Evolutionary conservation across 2,113 vertebrate genomes (phyloP), one percentile per base, ranked within the genome.

Genomic region (Camarhynchus parvulus): DNA sequence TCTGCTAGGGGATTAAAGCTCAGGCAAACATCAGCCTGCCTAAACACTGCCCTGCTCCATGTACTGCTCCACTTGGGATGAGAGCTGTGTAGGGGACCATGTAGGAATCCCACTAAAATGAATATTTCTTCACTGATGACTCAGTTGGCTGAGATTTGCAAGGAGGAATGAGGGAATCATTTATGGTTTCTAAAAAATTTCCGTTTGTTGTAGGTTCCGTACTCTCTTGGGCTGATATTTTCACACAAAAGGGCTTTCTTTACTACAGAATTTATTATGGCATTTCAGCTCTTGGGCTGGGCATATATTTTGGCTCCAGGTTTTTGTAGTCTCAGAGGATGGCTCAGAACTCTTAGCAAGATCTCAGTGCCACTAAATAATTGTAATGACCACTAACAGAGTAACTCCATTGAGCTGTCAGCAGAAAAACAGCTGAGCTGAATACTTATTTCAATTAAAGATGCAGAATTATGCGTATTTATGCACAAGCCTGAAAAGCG

Each of bases 1-100:
- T 56, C 61, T 77, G 64, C 79, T 86, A 77, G 76, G 44, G 69
- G 61, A 94, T 97, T 94, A 96, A 78, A 94, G 47, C 72, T 83
- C 61, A 68, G 75, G 68, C 47, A 47, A 91, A 93, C 69, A 70
- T 25, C 39, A 94, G 64, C 44, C 61, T 67, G 80, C 56, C 27
- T 84, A 56, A 67, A 74, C 75, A 59, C 41, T 50, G 72, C 76
- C 44, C 28, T 85, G 7, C 10, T 72, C 35, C 4, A 0, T 21
- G 41, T 28, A 23, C 31, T 42, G 53, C 44, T 89, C 28, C 30
- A 22, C 20, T 58, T 44, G 44, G 64, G 58, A 84, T 89, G 69
- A 90, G 69, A 92, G 58, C 41, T 46, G 3, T 61, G 44, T 39
- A 77, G 59, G 41, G 74, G 25, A 6, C 30, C 87, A 15, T 33